phyloP scores from a whole-genome alignment of 1,140 invertebrate species.

The Pogonomyrmex californicus region DNA sequence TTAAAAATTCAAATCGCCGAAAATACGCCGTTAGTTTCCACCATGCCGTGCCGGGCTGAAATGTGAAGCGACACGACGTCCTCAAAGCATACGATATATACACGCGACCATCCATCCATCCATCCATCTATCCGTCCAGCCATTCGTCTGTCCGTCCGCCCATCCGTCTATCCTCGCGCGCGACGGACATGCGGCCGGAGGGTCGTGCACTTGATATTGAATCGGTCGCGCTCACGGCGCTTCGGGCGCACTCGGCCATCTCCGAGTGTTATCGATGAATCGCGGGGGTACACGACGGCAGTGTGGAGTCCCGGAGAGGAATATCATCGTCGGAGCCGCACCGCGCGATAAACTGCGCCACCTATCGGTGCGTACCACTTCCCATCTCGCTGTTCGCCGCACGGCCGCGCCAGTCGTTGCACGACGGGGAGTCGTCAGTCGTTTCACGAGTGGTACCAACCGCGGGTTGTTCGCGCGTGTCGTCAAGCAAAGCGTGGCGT shows the following conservation, averaged over 20 bases:
- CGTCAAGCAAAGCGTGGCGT: constrained; percentile 47
- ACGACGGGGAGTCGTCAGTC: constrained; percentile 81
- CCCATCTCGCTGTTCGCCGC: constrained; percentile 69
- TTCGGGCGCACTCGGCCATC: constrained; percentile 56
- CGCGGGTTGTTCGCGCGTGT: constrained; percentile 80
- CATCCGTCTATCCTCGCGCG: neutral
- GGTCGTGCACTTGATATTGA: constrained; percentile 83
- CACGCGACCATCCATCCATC: constrained; percentile 41
- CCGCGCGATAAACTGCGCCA: constrained; percentile 68
- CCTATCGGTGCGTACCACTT: constrained; percentile 70
- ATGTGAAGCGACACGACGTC: neutral
- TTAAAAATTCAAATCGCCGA: neutral
- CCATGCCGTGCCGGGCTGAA: neutral
- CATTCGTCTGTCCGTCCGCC: neutral
- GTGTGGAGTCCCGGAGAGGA: constrained; percentile 71
- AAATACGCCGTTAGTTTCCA: neutral
- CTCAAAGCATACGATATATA: neutral
- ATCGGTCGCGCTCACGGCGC: constrained; percentile 67
- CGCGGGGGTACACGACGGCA: constrained; percentile 59
- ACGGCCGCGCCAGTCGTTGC: constrained; percentile 80
- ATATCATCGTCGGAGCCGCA: neutral
- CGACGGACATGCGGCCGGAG: constrained; percentile 49
- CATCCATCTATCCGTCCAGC: neutral
- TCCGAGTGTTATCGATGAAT: constrained; percentile 63
- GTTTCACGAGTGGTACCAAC: constrained; percentile 81